Base-by-base conservation (phyloP, 2,888 invertebrate genomes). In the Tinea pellionella region DNA sequence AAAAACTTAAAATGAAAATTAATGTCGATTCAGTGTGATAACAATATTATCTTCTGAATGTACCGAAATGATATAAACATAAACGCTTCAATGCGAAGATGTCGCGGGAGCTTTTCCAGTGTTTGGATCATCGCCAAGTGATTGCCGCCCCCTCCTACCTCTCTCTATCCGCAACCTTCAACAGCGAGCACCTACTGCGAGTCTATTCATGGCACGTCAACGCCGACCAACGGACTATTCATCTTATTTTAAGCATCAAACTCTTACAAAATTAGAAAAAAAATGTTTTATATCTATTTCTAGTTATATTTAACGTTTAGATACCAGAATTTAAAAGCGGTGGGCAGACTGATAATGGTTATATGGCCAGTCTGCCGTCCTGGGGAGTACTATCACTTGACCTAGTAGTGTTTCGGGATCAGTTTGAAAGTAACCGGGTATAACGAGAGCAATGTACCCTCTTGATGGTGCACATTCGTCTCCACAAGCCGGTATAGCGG, bases 171-270 rank as follows among this genome's bases (percentile, higher is more conserved):
- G 16, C 57, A 57, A 57, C 57, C 57, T 57, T 57, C 57, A 57
- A 15, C 16, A 29, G 32, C 30, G 57, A 55, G 19, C 32, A 57
- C 57, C 57, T 57, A 57, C 57, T 11, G 57, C 3, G 57, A 16
- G 15, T 57, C 57, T 57, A 57, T 57, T 57, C 57, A 57, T 16
- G 57, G 57, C 57, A 16, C 57, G 32, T 32, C 57, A 53, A 53
- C 47, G 47, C 47, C 47, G 16, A 47, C 47, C 53, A 53, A 53
- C 53, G n/a, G 16, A 24, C 53, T 19, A 53, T 53, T 53, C 53
- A 53, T 53, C 53, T 53, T 53, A 18, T 24, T 53, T 53, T 53
- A 53, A 53, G 16, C 24, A 16, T 53, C 24, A 18, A 53, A 53
- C 53, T 24, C 16, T 18, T 24, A 24, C 47, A 47, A 47, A 47